Evolutionary conservation across 2,888 invertebrate species (phyloP).

Genomic region (Drosophila aldrichi): DNA sequence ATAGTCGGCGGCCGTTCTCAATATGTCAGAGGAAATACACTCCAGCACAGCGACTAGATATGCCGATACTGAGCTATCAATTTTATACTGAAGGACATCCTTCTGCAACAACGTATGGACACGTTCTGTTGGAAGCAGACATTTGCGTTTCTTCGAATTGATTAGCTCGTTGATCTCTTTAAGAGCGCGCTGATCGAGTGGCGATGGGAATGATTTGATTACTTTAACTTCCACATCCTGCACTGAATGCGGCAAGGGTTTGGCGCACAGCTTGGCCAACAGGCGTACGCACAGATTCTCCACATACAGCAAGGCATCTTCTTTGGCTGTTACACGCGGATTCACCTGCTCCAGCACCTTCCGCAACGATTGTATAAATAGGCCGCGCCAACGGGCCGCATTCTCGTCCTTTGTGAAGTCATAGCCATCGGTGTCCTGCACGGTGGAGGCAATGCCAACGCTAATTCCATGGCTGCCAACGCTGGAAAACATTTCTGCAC

Average conservation of each 20-base stretch:
- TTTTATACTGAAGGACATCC: conserved; percentile 95
- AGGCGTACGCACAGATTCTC: conserved; percentile 95
- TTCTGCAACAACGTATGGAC: conserved; percentile 95
- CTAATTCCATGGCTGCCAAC: conserved; percentile 58
- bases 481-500: conserved; percentile 88
- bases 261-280: conserved; percentile 94
- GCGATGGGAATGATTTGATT: conserved; percentile 96
- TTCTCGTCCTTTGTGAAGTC: conserved; percentile 96
- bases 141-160: conserved; percentile 91
- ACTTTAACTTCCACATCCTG: conserved; percentile 97
- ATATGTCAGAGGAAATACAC: conserved; percentile 97
- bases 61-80: conserved; percentile 94
- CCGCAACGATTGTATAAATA: conserved; percentile 94
- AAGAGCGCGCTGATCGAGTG: conserved; percentile 97
- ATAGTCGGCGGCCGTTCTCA: conserved; percentile 98
- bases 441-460: conserved; percentile 57
- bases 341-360: conserved; percentile 97
- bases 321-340: conserved; percentile 93
- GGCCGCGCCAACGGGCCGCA: conserved; percentile 95
- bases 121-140: conserved; percentile 94
- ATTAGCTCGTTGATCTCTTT: conserved; percentile 94
- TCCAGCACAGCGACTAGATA: conserved; percentile 97
- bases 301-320: conserved; percentile 96
- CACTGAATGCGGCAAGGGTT: conserved; percentile 93
- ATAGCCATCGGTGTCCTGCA: conserved; percentile 82